Conservation (phyloP, 2,888 invertebrate genomes). For the Ichneumon xanthorius region DNA sequence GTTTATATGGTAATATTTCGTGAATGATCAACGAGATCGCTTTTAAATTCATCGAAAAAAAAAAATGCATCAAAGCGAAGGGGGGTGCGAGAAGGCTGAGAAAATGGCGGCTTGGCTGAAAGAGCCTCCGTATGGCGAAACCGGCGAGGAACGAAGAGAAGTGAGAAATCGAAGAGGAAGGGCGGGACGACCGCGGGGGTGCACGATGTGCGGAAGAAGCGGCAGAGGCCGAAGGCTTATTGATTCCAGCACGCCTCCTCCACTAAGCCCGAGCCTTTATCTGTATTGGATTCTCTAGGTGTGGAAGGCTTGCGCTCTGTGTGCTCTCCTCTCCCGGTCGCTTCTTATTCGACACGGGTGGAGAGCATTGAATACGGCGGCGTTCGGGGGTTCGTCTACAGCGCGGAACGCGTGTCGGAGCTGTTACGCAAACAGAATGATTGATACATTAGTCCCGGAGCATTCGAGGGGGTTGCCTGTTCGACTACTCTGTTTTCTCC, state of each 20-base stretch:
- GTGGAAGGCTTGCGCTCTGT: neutral
- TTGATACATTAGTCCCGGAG: slow-evolving; percentile 80
- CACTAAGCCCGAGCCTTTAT: slow-evolving; percentile 24
- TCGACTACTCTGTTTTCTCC: slow-evolving; percentile 49
- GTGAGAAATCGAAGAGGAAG: slow-evolving; percentile 58
- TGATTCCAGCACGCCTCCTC: slow-evolving; percentile 67
- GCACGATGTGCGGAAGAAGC: slow-evolving; percentile 43
- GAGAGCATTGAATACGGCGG: slow-evolving; percentile 1
- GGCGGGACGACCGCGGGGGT: neutral
- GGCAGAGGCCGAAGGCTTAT: slow-evolving; percentile 69
- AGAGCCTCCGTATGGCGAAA: neutral
- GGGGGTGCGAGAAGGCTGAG: slow-evolving; percentile 42
- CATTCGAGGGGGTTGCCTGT: slow-evolving; percentile 49
- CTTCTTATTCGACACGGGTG: slow-evolving; percentile 20
- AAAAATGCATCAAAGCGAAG: slow-evolving; percentile 43
- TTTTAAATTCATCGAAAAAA: slow-evolving; percentile 23
- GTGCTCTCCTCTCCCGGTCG: slow-evolving; percentile 17
- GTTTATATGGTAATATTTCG: slow-evolving; percentile 35
- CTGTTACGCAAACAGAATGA: slow-evolving; percentile 82
- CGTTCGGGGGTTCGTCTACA: slow-evolving; percentile 53
- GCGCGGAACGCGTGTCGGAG: slow-evolving; percentile 78
- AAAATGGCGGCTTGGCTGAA: slow-evolving; percentile 51
- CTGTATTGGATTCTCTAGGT: slow-evolving; percentile 24
- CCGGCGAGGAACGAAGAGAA: slow-evolving; percentile 40
- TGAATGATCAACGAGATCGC: neutral